Conservation (phyloP, 2,888 invertebrate genomes). For the Odontomyia ornata region DNA sequence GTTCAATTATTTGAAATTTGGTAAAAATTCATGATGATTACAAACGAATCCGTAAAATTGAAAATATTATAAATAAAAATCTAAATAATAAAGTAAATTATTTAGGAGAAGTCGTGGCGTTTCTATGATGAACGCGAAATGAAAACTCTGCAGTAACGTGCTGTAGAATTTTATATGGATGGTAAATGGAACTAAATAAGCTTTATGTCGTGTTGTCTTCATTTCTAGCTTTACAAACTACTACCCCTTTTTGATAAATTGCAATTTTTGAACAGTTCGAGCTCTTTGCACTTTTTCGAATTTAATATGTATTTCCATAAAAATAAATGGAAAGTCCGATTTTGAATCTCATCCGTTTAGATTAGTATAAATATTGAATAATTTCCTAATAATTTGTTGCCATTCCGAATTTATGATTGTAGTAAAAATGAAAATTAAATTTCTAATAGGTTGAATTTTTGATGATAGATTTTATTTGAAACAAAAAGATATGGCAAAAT, state of each 20-base stretch:
- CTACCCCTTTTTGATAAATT: too few species aligned
- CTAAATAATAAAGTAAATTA: conserved; percentile 18
- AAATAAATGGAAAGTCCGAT: not conserved
- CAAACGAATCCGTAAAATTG: not conserved
- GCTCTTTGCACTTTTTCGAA: too few species aligned
- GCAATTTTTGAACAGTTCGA: too few species aligned
- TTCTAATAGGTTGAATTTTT: not conserved
- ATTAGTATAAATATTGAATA: not conserved
- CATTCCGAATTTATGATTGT: conserved; percentile 28
- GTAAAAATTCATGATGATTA: not conserved
- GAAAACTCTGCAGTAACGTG: too few species aligned
- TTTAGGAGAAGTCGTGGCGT: not conserved
- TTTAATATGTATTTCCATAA: too few species aligned
- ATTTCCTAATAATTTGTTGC: conserved; percentile 22
- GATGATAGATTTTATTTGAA: not conserved
- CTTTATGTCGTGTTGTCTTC: too few species aligned
- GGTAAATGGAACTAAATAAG: too few species aligned
- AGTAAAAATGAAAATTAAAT: conserved; percentile 7
- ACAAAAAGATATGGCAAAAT: not conserved
- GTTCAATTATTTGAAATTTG: not conserved
- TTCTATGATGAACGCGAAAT: not conserved
- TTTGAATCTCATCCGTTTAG: not conserved
- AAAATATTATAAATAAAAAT: not conserved
- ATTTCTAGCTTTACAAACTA: too few species aligned
- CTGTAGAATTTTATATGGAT: too few species aligned